These are phyloP conservation scores for Beaufortia kweichowensis DNA, from an alignment of 2,113 vertebrate genomes.

Conservation along the genomic window DNA sequence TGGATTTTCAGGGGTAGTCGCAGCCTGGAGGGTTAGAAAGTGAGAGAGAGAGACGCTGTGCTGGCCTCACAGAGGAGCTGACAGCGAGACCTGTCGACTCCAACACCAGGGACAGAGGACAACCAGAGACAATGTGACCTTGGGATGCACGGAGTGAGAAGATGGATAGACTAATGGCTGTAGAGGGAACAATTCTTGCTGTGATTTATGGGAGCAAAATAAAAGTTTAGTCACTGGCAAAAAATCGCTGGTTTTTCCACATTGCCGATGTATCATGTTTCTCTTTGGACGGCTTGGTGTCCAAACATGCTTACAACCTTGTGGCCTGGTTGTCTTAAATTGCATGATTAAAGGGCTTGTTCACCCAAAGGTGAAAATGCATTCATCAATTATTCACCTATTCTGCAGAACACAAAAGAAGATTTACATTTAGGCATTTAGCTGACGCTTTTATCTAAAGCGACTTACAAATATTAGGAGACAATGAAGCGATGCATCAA, in stretches of 20 bases:
- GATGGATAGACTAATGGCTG: slow-evolving; percentile 6
- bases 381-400: too few species aligned
- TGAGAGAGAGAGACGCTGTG: background rate
- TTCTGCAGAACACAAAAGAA: too few species aligned
- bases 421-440: too few species aligned
- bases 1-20: slow-evolving; percentile 41
- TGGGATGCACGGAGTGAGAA: background rate
- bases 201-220: slow-evolving; percentile 22
- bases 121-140: slow-evolving; percentile 24
- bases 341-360: too few species aligned
- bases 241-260: background rate
- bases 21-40: background rate
- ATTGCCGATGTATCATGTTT: background rate
- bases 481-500: too few species aligned
- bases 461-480: too few species aligned
- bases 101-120: slow-evolving; percentile 18
- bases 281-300: background rate
- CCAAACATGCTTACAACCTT: background rate
- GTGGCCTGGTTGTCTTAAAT: background rate
- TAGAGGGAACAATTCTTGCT: background rate
- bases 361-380: too few species aligned
- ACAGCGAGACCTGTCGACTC: slow-evolving; percentile 28
- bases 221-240: slow-evolving; percentile 2
- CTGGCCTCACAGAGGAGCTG: background rate
- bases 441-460: too few species aligned